Conservation (phyloP, 2,113 vertebrate species). For the Gobio gobio region DNA sequence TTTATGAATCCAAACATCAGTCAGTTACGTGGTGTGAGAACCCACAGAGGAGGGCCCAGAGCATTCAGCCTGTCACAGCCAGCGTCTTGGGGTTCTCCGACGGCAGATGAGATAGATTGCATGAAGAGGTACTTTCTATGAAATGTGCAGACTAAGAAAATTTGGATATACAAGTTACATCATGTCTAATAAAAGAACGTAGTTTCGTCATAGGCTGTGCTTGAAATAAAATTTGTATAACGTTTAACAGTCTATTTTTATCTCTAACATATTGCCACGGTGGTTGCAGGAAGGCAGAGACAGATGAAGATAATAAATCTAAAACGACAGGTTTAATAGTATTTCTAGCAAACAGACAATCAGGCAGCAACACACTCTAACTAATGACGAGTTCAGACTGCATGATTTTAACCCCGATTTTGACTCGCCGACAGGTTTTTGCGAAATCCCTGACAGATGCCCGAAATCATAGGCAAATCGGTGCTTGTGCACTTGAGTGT, state of each 20-base stretch:
- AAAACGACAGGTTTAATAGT: too few relatives aligned
- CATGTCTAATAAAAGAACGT: neutral
- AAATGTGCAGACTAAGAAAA: constrained; percentile 1
- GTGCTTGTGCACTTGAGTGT: too few relatives aligned
- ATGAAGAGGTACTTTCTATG: constrained; percentile 23
- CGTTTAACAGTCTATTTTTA: neutral
- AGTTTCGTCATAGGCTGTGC: neutral
- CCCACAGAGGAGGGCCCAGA: constrained; percentile 65
- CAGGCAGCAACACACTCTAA: too few relatives aligned
- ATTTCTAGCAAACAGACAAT: too few relatives aligned
- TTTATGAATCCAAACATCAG: constrained; percentile 73
- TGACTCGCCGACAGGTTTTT: too few relatives aligned
- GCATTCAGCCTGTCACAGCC: constrained; percentile 64
- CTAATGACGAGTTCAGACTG: too few relatives aligned
- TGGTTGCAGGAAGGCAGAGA: too few relatives aligned
- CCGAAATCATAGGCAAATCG: too few relatives aligned
- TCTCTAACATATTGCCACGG: neutral
- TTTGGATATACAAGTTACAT: neutral
- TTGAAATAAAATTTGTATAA: neutral
- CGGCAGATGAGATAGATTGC: constrained; percentile 21
- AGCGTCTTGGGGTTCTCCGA: constrained; percentile 42
- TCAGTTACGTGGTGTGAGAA: constrained; percentile 64
- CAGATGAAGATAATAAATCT: too few relatives aligned
- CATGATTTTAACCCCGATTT: too few relatives aligned
- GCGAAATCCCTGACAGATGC: too few relatives aligned